Evolutionary conservation across 1,140 invertebrate species (phyloP), one percentile per base, ranked within the genome.

Genomic region (Drosophila equinoxialis): DNA sequence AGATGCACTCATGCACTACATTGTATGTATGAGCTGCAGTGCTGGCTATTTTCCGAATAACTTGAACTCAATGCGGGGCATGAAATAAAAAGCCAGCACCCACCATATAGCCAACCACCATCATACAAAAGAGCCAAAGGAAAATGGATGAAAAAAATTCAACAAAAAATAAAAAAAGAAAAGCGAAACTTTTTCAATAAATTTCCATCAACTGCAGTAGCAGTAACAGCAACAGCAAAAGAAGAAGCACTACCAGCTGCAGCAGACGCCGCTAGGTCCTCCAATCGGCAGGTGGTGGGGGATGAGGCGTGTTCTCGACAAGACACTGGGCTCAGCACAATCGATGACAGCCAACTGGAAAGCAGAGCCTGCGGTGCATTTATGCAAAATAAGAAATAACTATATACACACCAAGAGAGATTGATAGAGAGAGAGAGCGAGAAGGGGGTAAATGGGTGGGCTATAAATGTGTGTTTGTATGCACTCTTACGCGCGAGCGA

Each of bases 311-410:
- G 79, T 76, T 63, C 68, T 65, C 66, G 79, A 78, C 79, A 87
- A 86, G 83, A 86, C 83, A 86, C 69, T 76, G 70, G 61, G 65
- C 70, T 67, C 77, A 57, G 80, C 77, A 71, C 75, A 87, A 83
- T 87, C 83, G 83, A 83, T 87, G 83, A 89, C 83, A 87, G 84
- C 84, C 83, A 83, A 77, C 76, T 74, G 83, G 70, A 86, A 87
- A 87, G 79, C 79, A 74, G 74, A 82, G 83, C 79, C 83, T 87
- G 83, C 69, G 83, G 84, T 87, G 83, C 84, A 87, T 87, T 87
- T 87, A 89, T 87, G 84, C 84, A 87, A 87, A 87, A 87, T 87
- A 87, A 87, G 83, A 87, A 87, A 89, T 87, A 87, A 87, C 83
- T 78, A 70, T 59, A 81, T 54, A 37, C 23, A 64, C 71, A 65